Evolutionary conservation across 2,113 vertebrate species (phyloP), one percentile per base, ranked within the genome.

Genomic region (Mirza zaza): DNA sequence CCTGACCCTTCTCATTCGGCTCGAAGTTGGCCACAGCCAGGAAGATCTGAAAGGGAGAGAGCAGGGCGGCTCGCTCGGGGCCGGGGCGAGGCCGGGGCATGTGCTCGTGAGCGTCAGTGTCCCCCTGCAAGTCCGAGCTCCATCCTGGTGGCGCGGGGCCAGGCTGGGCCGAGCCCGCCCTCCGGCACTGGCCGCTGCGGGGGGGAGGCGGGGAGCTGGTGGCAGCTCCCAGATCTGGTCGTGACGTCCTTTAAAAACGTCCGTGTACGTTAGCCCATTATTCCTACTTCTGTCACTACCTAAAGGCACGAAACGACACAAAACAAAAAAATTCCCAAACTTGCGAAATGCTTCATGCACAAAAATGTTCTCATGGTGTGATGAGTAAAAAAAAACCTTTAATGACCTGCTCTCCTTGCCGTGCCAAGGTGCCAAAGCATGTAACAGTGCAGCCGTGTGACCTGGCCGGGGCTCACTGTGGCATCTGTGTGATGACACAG

Each of bases 21-120:
- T 98, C 99, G 34, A 99, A 99, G 95, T 99, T 99, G 1, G 99
- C 99, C 96, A 99, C 99, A 0, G 99, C 99, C 95, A 99, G 98
- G 98, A 99, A 99, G 90, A 98, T 96, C 99, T 99, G 91, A 75
- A 94, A 95, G 96, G 96, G 13, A 98, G 90, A 48, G 95, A 65
- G n/a, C 84, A 70, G 39, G 92, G 50, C 18, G 0, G 0, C 13
- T 10, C 0, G 2, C 3, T 3, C 5, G 0, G 42, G 14, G 2
- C 1, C 0, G 0, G 8, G 0, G 11, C 3, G 0, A 8, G 0
- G 6, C 32, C 0, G 42, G 42, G 5, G 10, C 14, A n/a, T 6
- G 52, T 52, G 27, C 0, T 6, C 7, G 48, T 42, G 39, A n/a
- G 29, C 13, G 0, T 0, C 10, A 0, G 25, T 0, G 0, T 55